Conservation (phyloP, 2,797 vertebrate species). For the Sciurus carolinensis region DNA sequence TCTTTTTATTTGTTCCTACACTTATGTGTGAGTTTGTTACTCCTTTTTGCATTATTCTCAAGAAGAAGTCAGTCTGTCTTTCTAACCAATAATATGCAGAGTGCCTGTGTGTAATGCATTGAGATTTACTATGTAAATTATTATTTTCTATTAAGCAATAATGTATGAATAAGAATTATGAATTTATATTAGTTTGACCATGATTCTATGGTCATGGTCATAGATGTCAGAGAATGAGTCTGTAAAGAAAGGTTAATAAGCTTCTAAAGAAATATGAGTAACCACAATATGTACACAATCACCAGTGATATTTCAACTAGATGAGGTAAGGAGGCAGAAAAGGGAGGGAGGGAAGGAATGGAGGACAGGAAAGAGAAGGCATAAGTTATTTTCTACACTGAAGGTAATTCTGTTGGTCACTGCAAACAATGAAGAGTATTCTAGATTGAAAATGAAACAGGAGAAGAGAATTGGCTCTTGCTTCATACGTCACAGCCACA, state of each 20-base stretch:
- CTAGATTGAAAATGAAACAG: neutral
- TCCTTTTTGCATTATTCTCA: neutral
- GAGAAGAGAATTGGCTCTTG: neutral
- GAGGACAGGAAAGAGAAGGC: neutral
- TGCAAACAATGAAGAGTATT: neutral
- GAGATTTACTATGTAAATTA: neutral
- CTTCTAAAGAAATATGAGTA: neutral
- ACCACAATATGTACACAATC: neutral
- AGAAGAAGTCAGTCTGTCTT: neutral
- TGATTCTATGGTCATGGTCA: neutral
- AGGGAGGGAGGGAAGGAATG: neutral
- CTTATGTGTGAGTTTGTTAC: neutral
- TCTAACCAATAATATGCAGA: neutral
- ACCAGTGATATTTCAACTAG: neutral
- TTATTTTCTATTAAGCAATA: neutral
- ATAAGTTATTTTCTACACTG: neutral
- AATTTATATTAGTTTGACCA: neutral
- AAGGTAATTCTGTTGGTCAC: neutral
- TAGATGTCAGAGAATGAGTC: neutral
- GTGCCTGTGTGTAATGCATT: neutral
- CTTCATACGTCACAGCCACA: neutral
- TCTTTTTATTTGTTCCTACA: neutral
- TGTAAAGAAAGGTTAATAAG: neutral
- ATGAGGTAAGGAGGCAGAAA: neutral
- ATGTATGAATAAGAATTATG: neutral